Evolutionary conservation across 2,797 vertebrate genomes (phyloP), one percentile per base, ranked within the genome.

Genomic region (Hafferia zeledoni): DNA sequence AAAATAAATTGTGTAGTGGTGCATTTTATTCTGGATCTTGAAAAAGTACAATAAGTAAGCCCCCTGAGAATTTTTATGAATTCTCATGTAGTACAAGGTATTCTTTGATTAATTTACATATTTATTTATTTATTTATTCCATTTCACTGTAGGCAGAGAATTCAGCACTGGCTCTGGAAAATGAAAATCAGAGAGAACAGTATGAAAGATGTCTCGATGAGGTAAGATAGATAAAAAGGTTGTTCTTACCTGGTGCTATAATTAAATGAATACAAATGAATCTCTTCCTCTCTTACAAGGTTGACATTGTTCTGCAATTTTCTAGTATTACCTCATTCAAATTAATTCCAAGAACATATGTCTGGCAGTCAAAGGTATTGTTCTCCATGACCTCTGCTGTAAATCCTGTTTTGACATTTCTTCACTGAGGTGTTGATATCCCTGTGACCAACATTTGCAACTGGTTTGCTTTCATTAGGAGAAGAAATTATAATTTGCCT

Each of bases 171-270:
- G 98, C 98, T 84, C 95, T 95, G 96, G 99, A 99, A 98, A 99
- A 99, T 49, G 98, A 98, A 96, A 99, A 95, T 97, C 99, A 99
- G 97, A 98, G 99, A 97, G 98, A 99, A 39, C 98, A 99, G 94
- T 99, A 99, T 77, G 99, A 99, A 85, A 97, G 98, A 79, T 99
- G 99, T 80, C 98, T 99, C 3, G 99, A 99, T 74, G 99, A 99
- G 98, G 99, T 99, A 98, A 98, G 98, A 41, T 52, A 69, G 87
- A 89, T 70, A 27, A 68, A 96, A 86, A 71, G 28, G 49, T 71
- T 74, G 63, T 83, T 83, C 69, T 86, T 86, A 93, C 78, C 79
- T 83, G 75, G 33, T 94, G 16, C 76, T 78, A 9, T 85, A 81
- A 82, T 92, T 85, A 91, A 90, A 86, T 82, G 30, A 86, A 76